These are phyloP conservation scores for Dynastes grantii DNA, from an alignment of 2,888 invertebrate species.

Conservation along the genomic window DNA sequence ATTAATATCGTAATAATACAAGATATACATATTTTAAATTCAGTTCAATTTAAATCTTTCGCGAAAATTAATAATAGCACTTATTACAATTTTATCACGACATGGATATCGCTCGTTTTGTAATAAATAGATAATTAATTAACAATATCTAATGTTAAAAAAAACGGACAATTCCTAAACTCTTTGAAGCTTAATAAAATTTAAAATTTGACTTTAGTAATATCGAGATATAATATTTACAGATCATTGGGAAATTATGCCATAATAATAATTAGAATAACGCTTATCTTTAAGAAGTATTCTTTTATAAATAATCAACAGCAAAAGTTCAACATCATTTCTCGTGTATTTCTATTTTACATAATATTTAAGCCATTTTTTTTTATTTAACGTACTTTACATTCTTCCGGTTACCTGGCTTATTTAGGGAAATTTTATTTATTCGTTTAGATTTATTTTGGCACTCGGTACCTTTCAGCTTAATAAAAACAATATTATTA, in stretches of 20 bases:
- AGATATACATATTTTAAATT: conserved; percentile 44
- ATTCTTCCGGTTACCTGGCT: too few relatives aligned
- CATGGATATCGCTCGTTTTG: neutral
- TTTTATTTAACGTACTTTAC: too few relatives aligned
- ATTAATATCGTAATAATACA: conserved; percentile 27
- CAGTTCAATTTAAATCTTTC: conserved; percentile 25
- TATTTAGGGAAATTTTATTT: too few relatives aligned
- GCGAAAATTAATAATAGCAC: conserved; percentile 44
- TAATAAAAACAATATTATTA: conserved; percentile 9
- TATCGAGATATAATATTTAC: too few relatives aligned
- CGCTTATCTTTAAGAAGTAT: neutral
- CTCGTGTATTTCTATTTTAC: too few relatives aligned
- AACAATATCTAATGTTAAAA: conserved; percentile 32
- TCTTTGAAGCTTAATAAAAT: neutral
- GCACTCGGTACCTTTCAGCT: conserved; percentile 49
- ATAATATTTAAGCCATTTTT: too few relatives aligned
- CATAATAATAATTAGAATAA: too few relatives aligned
- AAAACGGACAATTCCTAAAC: conserved; percentile 30
- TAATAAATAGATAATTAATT: conserved; percentile 31
- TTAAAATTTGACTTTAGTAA: too few relatives aligned
- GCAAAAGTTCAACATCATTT: too few relatives aligned
- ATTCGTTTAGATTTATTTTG: conserved; percentile 31
- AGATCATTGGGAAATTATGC: too few relatives aligned
- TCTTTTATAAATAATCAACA: conserved; percentile 50
- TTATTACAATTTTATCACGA: conserved; percentile 36